Percentiles rank a stretch among this genome's conserved stretches.
Conservation (phyloP, 2,888 invertebrate genomes). For the Oegoconia quadripuncta region DNA sequence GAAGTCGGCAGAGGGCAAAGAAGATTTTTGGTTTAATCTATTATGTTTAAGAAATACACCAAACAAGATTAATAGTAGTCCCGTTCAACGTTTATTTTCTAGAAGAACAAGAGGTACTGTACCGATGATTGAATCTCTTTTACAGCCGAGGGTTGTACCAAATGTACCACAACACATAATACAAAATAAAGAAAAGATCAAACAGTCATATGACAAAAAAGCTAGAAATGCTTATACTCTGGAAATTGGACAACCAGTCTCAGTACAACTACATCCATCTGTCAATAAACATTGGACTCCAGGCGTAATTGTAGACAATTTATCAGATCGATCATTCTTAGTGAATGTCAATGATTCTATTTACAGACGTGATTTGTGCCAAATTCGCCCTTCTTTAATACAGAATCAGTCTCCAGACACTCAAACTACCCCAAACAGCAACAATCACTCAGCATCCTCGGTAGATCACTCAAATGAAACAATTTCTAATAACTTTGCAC, state of each 20-base stretch:
- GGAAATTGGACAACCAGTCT: not conserved
- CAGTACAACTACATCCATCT: not conserved
- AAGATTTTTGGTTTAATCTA: slow-evolving; percentile 1
- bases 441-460: too few relatives aligned
- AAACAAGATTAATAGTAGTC: not conserved
- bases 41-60: slow-evolving; percentile 3
- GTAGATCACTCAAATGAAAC: too few relatives aligned
- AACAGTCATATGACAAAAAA: slow-evolving; percentile 13
- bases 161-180: not conserved
- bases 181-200: not conserved
- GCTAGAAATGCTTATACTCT: not conserved
- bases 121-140: not conserved
- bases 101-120: slow-evolving; percentile 1
- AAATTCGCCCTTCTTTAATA: not conserved
- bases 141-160: not conserved
- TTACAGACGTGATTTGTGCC: not conserved
- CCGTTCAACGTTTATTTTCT: slow-evolving; percentile 2
- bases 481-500: too few relatives aligned
- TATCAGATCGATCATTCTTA: not conserved
- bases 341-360: slow-evolving; percentile 1
- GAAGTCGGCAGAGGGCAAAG: slow-evolving; percentile 1
- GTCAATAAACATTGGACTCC: not conserved
- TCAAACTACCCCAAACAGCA: too few relatives aligned
- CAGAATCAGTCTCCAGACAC: not conserved
- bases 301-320: not conserved